These are phyloP conservation scores for Umimayanthus kanabou DNA, from an alignment of 92 coral and sea anemone species.

Conservation along the genomic window DNA sequence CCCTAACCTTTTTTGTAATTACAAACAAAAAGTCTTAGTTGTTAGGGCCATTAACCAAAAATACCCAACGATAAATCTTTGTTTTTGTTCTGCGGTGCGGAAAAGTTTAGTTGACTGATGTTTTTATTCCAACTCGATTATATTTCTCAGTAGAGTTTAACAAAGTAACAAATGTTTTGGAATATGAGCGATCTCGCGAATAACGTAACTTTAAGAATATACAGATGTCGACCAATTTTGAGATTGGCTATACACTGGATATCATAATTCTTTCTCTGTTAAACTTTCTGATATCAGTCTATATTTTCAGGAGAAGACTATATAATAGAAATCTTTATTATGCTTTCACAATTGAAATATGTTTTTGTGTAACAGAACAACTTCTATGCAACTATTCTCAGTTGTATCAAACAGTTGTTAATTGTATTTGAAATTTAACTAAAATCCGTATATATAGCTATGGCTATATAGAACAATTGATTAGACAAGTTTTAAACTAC, in stretches of 20 bases:
- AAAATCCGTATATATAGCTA: background rate
- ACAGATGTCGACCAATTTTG: background rate
- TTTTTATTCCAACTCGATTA: background rate
- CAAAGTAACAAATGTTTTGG: background rate
- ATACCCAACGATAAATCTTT: background rate
- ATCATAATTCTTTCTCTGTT: background rate
- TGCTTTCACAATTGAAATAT: background rate
- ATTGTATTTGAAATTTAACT: background rate
- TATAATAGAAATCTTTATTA: background rate
- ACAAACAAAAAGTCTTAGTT: background rate
- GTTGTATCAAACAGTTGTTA: background rate
- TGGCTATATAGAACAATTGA: background rate
- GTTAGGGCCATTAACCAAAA: background rate
- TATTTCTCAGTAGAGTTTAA: background rate
- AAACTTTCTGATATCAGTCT: background rate
- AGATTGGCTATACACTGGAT: background rate
- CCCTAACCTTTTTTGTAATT: background rate
- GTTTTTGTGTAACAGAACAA: background rate
- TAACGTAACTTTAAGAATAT: background rate
- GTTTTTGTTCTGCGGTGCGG: background rate
- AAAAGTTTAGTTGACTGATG: background rate
- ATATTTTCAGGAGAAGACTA: background rate
- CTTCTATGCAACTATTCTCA: background rate
- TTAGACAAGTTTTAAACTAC: conserved; percentile 17
- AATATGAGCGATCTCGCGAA: background rate